phyloP scores from a whole-genome alignment of 2,113 vertebrate genomes.

The Macrotis lagotis region DNA sequence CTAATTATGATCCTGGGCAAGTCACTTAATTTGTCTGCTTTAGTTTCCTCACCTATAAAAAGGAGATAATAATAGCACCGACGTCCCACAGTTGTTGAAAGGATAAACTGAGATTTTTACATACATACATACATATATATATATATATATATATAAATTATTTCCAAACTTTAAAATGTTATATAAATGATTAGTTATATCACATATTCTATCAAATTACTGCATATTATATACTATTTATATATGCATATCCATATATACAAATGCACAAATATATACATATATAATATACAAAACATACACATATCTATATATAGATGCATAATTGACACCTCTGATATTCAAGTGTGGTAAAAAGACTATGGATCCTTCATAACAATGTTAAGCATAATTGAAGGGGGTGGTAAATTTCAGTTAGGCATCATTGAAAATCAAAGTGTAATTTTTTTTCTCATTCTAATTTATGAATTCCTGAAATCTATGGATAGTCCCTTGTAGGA shows the following conservation, averaged over 20 bases:
- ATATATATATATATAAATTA: neutral
- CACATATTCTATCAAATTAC: neutral
- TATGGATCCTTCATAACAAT: neutral
- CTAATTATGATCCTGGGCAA: neutral
- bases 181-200: neutral
- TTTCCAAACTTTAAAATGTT: neutral
- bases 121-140: too few relatives aligned
- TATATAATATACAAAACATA: too few relatives aligned
- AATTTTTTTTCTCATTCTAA: neutral
- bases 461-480: neutral
- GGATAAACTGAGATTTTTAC: neutral
- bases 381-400: neutral
- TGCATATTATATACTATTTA: neutral
- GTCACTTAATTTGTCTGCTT: neutral
- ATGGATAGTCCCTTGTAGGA: neutral
- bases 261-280: too few relatives aligned
- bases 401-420: neutral
- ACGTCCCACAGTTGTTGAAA: neutral
- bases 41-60: neutral
- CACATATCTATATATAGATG: neutral
- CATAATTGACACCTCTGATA: too few relatives aligned
- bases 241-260: neutral
- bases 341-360: neutral
- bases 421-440: neutral
- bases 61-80: neutral